Evolutionary conservation across 2,797 vertebrate genomes (phyloP), one percentile per base, ranked within the genome.

Genomic region (Percopsis omiscomaycus): DNA sequence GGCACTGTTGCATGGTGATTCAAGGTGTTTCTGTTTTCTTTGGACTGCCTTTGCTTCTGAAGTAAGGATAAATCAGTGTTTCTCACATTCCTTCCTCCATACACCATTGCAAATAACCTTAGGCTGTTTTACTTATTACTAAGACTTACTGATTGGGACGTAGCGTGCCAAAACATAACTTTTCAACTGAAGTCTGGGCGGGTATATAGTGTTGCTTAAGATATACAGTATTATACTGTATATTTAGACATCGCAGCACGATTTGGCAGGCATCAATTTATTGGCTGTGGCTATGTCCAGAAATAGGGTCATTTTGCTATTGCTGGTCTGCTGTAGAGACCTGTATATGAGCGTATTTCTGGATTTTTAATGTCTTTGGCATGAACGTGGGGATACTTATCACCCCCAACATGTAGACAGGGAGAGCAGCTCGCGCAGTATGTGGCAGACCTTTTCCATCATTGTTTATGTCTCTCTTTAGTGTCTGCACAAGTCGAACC

Each of bases 261-360:
- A 79, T 86, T 77, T 80, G 66, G 71, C 81, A 59, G 32, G 0
- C 6, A 0, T 57, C 8, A 37, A 37, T 5, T 52, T 72, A 70
- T 76, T 83, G 82, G 83, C 76, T 62, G 55, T 44, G 72, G 66
- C 64, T 2, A 6, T 2, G 16, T 59, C 62, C 61, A 83, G 61
- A 82, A 64, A 74, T 73, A 63, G 50, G 50, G 5, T 64, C 75
- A 59, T 79, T 78, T 73, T 82, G 65, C 69, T 81, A 27, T 64
- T 64, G 59, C 62, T 30, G 73, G 30, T 76, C 76, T 66, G 61
- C 68, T 61, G 27, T 55, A 52, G 61, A 67, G 77, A 79, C 56
- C 65, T 74, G 61, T 54, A 62, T 74, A 81, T 76, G 73, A 71
- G 77, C 74, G 86, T 90, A 89, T 91, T 91, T 89, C 84, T 50